Evolutionary conservation across 2,888 invertebrate genomes (phyloP).

Genomic region (Cantharis lateralis): DNA sequence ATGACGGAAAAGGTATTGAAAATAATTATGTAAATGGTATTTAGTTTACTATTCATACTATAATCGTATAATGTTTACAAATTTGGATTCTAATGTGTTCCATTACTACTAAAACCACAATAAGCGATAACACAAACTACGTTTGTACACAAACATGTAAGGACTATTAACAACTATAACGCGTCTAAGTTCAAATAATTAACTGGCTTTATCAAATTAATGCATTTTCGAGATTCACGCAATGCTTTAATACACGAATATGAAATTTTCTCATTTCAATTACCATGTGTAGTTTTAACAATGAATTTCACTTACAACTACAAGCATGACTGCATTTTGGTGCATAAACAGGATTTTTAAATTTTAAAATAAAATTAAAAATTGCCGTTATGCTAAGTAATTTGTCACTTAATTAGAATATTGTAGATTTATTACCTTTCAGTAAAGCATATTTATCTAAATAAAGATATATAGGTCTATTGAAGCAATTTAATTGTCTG

Average conservation of each 20-base stretch:
- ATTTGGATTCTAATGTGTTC: constrained; percentile 3
- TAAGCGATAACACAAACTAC: constrained; percentile 1
- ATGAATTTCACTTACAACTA: not conserved
- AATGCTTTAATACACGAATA: not conserved
- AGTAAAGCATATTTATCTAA: too few relatives aligned
- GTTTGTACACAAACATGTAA: constrained; percentile 5
- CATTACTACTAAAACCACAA: constrained; percentile 2
- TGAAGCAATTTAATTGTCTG: too few relatives aligned
- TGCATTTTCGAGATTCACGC: not conserved
- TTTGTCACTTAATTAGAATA: too few relatives aligned
- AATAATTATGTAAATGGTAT: not conserved
- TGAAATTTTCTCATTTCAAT: not conserved
- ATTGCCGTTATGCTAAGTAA: too few relatives aligned
- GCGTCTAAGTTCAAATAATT: not conserved
- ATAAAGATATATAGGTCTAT: too few relatives aligned
- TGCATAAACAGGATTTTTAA: not conserved
- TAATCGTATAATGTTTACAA: constrained; percentile 1
- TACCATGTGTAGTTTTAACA: not conserved
- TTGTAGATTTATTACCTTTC: too few relatives aligned
- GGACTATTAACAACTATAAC: constrained; percentile 5
- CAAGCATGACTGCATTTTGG: not conserved
- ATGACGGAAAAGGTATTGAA: not conserved
- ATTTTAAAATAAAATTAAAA: too few relatives aligned
- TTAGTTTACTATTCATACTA: not conserved
- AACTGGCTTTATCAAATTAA: not conserved